A percentile compares a stretch with the other conserved stretches of the same genome.
phyloP scores from a whole-genome alignment of 2,797 vertebrate genomes.

The Mastacembelus armatus region DNA sequence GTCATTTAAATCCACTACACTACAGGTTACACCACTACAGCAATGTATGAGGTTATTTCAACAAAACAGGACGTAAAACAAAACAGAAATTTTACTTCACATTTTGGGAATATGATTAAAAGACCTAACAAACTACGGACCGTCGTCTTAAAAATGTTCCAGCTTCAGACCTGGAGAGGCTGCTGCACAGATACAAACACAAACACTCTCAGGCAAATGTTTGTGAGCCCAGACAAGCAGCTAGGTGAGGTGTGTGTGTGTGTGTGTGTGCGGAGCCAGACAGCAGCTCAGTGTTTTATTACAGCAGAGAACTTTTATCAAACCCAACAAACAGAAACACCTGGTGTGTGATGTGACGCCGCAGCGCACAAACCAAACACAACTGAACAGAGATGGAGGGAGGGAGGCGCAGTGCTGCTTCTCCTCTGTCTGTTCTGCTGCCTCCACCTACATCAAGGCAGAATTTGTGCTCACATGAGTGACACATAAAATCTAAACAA shows the following conservation, averaged over 20 bases:
- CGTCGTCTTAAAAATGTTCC: constrained; percentile 10
- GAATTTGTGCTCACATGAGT: not conserved
- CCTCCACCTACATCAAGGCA: not conserved
- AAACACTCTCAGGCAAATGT: constrained; percentile 48
- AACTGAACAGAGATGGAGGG: not conserved
- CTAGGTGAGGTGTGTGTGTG: constrained; percentile 59
- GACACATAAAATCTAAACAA: not conserved
- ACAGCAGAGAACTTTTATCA: constrained; percentile 66
- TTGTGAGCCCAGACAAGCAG: constrained; percentile 45
- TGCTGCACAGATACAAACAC: constrained; percentile 24
- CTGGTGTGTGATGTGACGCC: constrained; percentile 62
- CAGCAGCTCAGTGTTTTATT: constrained; percentile 62
- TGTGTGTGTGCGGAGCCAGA: constrained; percentile 36
- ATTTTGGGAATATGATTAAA: not conserved
- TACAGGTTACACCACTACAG: too few species aligned
- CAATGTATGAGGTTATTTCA: too few species aligned
- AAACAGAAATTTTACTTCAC: not conserved
- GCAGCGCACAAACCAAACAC: constrained; percentile 60
- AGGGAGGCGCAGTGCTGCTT: constrained; percentile 10
- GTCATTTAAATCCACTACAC: too few species aligned
- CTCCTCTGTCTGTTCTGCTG: not conserved
- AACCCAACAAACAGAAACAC: constrained; percentile 67
- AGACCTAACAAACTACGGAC: not conserved
- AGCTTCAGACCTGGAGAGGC: constrained; percentile 28
- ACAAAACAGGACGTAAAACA: too few species aligned